Percentiles rank a stretch among this genome's conserved stretches.
Conservation (phyloP, 1,140 invertebrate genomes). For the Leptinotarsa undecemlineata region DNA sequence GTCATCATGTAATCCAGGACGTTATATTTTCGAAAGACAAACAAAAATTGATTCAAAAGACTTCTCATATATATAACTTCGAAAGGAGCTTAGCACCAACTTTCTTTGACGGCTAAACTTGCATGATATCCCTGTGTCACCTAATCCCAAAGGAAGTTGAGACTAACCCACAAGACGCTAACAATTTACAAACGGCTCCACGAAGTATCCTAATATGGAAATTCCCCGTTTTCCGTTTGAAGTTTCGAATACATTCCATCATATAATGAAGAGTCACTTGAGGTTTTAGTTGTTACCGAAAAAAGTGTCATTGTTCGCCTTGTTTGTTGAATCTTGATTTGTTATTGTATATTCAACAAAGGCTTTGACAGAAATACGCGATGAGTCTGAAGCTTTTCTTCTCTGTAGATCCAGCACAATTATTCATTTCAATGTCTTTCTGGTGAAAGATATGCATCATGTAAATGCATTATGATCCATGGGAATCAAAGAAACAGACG, state of each 20-base stretch:
- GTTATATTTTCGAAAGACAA: too few species aligned
- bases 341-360: too few species aligned
- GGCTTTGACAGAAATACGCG: too few species aligned
- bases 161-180: conserved; percentile 11
- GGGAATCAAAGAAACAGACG: too few species aligned
- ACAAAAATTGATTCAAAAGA: not conserved
- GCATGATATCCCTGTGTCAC: not conserved
- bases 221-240: conserved; percentile 5
- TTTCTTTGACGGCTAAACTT: not conserved
- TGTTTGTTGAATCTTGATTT: too few species aligned
- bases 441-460: too few species aligned
- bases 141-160: not conserved
- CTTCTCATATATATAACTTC: conserved; percentile 7
- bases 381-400: too few species aligned
- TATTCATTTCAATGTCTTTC: too few species aligned
- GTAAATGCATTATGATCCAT: too few species aligned
- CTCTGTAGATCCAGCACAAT: too few species aligned
- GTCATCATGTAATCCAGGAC: too few species aligned
- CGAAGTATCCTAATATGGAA: conserved; percentile 6
- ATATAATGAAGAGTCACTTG: not conserved
- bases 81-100: not conserved
- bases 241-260: not conserved
- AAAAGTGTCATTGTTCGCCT: too few species aligned
- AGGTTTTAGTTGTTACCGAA: not conserved
- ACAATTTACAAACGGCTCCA: not conserved